Evolutionary conservation across 2,113 vertebrate species (phyloP).

Genomic region (Perca fluviatilis): DNA sequence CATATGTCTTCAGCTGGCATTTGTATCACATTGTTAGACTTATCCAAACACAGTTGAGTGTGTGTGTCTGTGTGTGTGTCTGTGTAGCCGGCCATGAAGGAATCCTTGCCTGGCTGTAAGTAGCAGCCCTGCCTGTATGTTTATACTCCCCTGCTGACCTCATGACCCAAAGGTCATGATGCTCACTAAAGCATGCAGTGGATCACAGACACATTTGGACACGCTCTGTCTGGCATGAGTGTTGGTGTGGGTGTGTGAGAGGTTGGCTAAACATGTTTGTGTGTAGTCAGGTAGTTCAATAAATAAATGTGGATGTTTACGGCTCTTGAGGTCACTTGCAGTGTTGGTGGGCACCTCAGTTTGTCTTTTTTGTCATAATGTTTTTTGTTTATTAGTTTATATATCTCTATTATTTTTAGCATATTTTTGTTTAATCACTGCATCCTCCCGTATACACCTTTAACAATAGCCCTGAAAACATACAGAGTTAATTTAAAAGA

Average conservation of each 20-base stretch:
- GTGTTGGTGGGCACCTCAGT: not conserved
- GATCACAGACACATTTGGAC: conserved; percentile 75
- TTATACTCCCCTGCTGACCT: conserved; percentile 77
- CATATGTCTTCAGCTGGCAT: conserved; percentile 72
- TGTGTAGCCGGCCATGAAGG: conserved; percentile 60
- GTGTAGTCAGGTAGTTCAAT: conserved; percentile 27
- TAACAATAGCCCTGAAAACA: not conserved
- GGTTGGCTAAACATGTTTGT: conserved; percentile 35
- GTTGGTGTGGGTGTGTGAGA: conserved; percentile 38
- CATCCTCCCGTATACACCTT: not conserved
- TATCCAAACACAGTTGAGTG: conserved; percentile 79
- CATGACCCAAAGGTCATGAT: conserved; percentile 70
- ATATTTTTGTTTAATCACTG: not conserved
- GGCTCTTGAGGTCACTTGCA: not conserved
- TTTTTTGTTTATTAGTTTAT: not conserved
- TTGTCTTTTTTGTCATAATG: not conserved
- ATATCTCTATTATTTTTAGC: not conserved
- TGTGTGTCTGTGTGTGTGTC: conserved; percentile 59
- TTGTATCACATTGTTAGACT: conserved; percentile 74
- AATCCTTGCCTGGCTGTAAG: conserved; percentile 73
- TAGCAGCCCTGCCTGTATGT: conserved; percentile 70
- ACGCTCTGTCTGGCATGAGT: conserved; percentile 55
- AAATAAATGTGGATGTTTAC: conserved; percentile 24
- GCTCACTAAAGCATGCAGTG: conserved; percentile 62
- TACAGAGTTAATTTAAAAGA: not conserved